phyloP scores from a whole-genome alignment of 2,888 invertebrate genomes.

The Ormyrus pomaceus region DNA sequence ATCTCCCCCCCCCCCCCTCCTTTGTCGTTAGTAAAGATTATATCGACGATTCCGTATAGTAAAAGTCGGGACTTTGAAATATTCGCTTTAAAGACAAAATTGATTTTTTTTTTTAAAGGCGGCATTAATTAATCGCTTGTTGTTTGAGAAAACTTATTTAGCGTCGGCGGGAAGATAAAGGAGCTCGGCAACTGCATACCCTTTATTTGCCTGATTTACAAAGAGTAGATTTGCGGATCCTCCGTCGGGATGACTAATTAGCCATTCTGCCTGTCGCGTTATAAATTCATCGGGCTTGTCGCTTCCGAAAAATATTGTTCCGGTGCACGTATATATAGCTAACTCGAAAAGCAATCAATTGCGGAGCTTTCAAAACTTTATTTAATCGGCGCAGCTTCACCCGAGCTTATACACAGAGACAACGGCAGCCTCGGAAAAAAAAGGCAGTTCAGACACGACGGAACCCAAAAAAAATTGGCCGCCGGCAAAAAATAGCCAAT shows the following conservation, averaged over 20 bases:
- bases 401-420: no score
- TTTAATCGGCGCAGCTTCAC: no score
- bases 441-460: no score
- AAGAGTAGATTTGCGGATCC: background rate
- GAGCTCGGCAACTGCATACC: background rate
- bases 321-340: no score
- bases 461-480: no score
- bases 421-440: no score
- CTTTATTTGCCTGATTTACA: conserved; percentile 8
- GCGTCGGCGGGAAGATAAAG: background rate
- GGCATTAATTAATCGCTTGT: conserved; percentile 18
- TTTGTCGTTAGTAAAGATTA: background rate
- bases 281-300: background rate
- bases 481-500: background rate
- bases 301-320: background rate
- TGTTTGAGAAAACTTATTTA: background rate
- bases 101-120: conserved; percentile 32
- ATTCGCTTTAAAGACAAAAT: conserved; percentile 4
- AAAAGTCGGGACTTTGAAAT: conserved; percentile 9
- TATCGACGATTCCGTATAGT: background rate
- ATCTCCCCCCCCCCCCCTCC: background rate
- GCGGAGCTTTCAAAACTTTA: no score
- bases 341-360: no score
- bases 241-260: no score
- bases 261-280: no score